A percentile compares a stretch with the other conserved stretches of the same genome.
Conservation (phyloP, 2,113 vertebrate species). For the Gavia stellata region DNA sequence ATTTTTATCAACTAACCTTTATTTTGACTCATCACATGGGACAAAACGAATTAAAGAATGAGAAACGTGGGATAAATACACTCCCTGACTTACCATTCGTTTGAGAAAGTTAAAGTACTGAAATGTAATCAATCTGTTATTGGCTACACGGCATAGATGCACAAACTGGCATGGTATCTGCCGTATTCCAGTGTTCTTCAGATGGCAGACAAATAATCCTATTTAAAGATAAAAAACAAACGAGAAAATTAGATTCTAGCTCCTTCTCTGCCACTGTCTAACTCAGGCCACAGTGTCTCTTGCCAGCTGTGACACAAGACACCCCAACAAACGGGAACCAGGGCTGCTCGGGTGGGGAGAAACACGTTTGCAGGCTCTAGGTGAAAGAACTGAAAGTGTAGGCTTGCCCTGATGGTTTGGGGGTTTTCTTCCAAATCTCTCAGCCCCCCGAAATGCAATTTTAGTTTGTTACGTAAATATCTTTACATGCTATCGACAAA, state of each 20-base stretch:
- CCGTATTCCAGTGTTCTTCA: conserved; percentile 44
- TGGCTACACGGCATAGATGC: conserved; percentile 65
- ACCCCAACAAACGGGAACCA: background rate
- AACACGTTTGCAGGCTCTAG: background rate
- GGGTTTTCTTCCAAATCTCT: background rate
- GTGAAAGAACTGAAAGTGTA: rapidly evolving
- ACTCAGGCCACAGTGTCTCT: background rate
- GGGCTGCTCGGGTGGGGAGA: rapidly evolving
- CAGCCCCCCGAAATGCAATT: rapidly evolving
- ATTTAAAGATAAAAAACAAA: background rate
- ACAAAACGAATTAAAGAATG: background rate
- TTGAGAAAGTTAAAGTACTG: conserved; percentile 85
- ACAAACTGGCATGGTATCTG: conserved; percentile 59
- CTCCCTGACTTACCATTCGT: conserved; percentile 78
- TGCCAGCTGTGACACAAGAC: background rate
- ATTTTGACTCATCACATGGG: background rate
- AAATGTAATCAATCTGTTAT: conserved; percentile 75
- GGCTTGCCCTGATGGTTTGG: rapidly evolving
- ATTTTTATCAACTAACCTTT: background rate
- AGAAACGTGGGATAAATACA: background rate
- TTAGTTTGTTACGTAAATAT: background rate
- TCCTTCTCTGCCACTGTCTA: background rate
- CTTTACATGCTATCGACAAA: background rate
- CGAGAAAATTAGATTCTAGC: background rate
- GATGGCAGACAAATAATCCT: conserved; percentile 67